A percentile compares a stretch with the other conserved stretches of the same genome.
Evolutionary conservation across 1,140 invertebrate genomes (phyloP).

Genomic region (Cydia strobilella): DNA sequence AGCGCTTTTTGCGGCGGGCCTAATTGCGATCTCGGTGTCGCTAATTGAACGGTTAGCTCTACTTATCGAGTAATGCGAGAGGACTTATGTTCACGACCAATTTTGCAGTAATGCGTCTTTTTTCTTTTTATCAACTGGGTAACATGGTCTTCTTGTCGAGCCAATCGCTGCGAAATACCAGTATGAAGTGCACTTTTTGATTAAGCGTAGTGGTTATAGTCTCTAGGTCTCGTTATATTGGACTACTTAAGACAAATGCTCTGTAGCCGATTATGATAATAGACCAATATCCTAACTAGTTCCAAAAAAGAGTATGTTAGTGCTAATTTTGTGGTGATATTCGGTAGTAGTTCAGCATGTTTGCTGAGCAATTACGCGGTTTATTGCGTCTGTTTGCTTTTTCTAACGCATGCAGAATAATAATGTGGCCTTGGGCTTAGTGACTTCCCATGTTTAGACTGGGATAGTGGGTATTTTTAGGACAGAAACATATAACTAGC

Average conservation of each 20-base stretch:
- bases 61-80: slow-evolving; percentile 47
- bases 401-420: slow-evolving; percentile 6
- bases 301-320: not conserved
- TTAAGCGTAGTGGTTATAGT: not conserved
- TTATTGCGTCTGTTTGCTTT: slow-evolving; percentile 29
- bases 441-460: not conserved
- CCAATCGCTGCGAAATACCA: not conserved
- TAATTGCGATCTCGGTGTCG: slow-evolving; percentile 60
- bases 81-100: not conserved
- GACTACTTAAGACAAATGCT: not conserved
- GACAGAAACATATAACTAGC: too few species aligned
- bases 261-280: not conserved
- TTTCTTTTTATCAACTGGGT: not conserved
- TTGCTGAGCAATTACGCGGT: slow-evolving; percentile 59
- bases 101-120: not conserved
- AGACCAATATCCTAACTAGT: not conserved
- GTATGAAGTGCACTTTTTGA: not conserved
- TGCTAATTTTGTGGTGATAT: not conserved
- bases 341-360: slow-evolving; percentile 38
- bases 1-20: slow-evolving; percentile 51
- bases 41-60: slow-evolving; percentile 65
- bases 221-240: not conserved
- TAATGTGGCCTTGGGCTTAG: not conserved
- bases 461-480: not conserved
- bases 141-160: not conserved